Conservation (phyloP, 2,888 invertebrate genomes). For the Conistra vaccinii region DNA sequence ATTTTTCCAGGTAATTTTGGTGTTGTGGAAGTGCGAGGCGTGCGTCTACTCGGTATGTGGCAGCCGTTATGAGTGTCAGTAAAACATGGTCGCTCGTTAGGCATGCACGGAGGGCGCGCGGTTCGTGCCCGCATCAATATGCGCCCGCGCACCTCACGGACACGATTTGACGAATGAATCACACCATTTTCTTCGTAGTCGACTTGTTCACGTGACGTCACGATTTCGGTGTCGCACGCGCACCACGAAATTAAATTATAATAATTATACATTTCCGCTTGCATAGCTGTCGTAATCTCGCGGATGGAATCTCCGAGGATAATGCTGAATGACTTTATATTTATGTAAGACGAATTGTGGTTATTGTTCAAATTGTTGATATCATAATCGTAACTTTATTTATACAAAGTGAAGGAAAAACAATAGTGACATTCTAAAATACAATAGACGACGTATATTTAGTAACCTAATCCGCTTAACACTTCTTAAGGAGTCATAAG, state of each 20-base stretch:
- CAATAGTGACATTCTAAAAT: neutral
- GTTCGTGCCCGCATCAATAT: slow-evolving; percentile 84
- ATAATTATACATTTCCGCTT: slow-evolving; percentile 83
- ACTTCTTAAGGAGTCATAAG: too few species aligned
- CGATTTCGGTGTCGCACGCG: slow-evolving; percentile 87
- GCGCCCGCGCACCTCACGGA: slow-evolving; percentile 86
- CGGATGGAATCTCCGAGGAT: slow-evolving; percentile 42
- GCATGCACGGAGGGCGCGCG: slow-evolving; percentile 79
- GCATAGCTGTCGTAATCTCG: slow-evolving; percentile 71
- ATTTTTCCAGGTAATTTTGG: slow-evolving; percentile 77
- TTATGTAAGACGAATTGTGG: slow-evolving; percentile 41
- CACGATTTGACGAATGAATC: slow-evolving; percentile 88
- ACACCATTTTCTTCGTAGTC: slow-evolving; percentile 81
- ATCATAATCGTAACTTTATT: neutral
- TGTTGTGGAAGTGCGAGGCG: slow-evolving; percentile 66
- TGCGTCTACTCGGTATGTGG: slow-evolving; percentile 72
- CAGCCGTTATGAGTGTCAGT: slow-evolving; percentile 77
- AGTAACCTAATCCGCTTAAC: too few species aligned
- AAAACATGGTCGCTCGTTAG: slow-evolving; percentile 80
- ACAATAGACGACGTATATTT: too few species aligned
- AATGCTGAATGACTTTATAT: slow-evolving; percentile 33
- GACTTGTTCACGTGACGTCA: slow-evolving; percentile 86
- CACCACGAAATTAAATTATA: slow-evolving; percentile 84
- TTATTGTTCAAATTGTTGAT: slow-evolving; percentile 13
- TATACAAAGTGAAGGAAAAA: neutral